phyloP scores from a whole-genome alignment of 2,888 invertebrate species.

The Acanthosoma haemorrhoidale region DNA sequence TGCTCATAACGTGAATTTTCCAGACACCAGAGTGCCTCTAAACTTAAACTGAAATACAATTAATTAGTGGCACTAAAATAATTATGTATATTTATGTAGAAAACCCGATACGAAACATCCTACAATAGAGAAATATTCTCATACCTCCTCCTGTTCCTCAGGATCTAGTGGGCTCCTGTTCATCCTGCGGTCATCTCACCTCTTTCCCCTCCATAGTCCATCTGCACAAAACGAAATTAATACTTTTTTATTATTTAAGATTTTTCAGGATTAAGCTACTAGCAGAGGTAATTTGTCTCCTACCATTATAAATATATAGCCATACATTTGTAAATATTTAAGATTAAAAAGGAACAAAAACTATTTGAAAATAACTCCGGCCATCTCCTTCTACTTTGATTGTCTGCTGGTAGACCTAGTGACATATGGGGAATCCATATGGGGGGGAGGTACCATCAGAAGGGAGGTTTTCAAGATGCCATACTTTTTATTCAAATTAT shows the following conservation, averaged over 20 bases:
- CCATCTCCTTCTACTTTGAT: too few species aligned
- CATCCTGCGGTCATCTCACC: slow-evolving; percentile 17
- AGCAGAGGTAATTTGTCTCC: neutral
- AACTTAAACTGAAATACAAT: too few species aligned
- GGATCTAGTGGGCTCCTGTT: slow-evolving; percentile 21
- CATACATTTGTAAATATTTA: neutral
- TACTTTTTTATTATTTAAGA: neutral
- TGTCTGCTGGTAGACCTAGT: too few species aligned
- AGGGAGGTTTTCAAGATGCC: too few species aligned
- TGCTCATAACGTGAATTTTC: too few species aligned
- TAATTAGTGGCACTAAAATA: too few species aligned
- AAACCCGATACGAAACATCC: too few species aligned
- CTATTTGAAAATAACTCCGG: neutral
- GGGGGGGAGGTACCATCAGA: too few species aligned
- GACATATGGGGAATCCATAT: too few species aligned
- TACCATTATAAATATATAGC: neutral
- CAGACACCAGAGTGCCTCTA: too few species aligned
- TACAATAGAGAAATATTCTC: neutral
- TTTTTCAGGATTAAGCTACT: neutral
- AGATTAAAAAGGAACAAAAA: neutral
- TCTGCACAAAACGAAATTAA: neutral
- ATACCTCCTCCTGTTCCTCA: slow-evolving; percentile 21
- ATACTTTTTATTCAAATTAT: too few species aligned
- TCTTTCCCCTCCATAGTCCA: slow-evolving; percentile 7
- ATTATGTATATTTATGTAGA: too few species aligned